phyloP scores from a whole-genome alignment of 1,140 invertebrate species.

The Panonychus citri region DNA sequence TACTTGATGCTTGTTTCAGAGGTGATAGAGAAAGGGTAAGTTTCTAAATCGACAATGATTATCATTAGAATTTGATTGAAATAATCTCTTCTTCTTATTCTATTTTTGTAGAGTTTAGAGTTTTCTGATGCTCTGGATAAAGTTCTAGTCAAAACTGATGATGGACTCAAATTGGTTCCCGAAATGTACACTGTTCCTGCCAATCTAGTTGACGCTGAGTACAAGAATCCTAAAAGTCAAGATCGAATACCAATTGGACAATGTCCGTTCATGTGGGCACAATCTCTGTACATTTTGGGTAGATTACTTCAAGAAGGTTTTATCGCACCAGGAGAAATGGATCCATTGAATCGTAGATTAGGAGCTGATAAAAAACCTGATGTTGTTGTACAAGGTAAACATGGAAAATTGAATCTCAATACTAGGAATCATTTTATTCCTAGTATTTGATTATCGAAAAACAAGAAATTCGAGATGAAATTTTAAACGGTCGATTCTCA shows the following conservation, averaged over 20 bases:
- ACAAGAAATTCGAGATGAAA: constrained; percentile 70
- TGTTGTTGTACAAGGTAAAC: constrained; percentile 67
- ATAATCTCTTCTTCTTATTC: background rate
- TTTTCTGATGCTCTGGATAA: constrained; percentile 23
- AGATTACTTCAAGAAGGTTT: constrained; percentile 79
- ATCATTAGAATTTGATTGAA: too few relatives aligned
- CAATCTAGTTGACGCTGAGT: constrained; percentile 59
- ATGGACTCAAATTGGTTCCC: constrained; percentile 71
- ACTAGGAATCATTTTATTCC: too few relatives aligned
- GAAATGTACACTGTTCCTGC: constrained; percentile 78
- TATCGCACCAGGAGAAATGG: constrained; percentile 80
- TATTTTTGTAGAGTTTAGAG: constrained; percentile 20
- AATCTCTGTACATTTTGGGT: constrained; percentile 86
- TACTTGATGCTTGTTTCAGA: constrained; percentile 80
- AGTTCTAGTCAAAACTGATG: constrained; percentile 54
- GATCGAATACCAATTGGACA: constrained; percentile 57
- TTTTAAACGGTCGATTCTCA: constrained; percentile 85
- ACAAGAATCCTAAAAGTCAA: constrained; percentile 66
- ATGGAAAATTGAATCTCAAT: too few relatives aligned
- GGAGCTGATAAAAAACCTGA: constrained; percentile 92
- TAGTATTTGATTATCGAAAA: constrained; percentile 30
- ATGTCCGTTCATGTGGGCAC: constrained; percentile 91
- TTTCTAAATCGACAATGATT: constrained; percentile 35
- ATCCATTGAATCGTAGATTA: constrained; percentile 81
- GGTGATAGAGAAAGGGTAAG: constrained; percentile 47